A percentile compares a stretch with the other conserved stretches of the same genome.
These are phyloP conservation scores for Vidua macroura DNA, from an alignment of 2,113 vertebrate species.

Conservation along the genomic window DNA sequence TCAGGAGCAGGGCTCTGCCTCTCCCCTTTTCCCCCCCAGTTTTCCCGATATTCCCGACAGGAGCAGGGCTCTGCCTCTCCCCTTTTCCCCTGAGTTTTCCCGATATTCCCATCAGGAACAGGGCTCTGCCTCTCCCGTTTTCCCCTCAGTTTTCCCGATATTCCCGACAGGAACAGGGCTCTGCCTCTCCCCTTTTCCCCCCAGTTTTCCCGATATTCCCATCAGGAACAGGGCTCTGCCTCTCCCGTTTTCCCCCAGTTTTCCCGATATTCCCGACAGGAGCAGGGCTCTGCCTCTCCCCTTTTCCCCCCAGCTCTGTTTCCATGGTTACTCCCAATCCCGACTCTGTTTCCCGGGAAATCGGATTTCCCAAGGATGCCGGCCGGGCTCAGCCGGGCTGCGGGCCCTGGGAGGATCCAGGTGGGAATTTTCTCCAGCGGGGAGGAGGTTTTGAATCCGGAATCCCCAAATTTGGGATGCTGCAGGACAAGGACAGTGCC, in stretches of 20 bases:
- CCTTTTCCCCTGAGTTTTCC: no score
- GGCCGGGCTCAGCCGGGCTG: background rate
- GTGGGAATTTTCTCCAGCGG: background rate
- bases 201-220: no score
- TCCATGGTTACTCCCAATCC: slow-evolving; percentile 75
- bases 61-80: no score
- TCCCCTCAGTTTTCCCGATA: no score
- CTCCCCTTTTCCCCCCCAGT: no score
- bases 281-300: background rate
- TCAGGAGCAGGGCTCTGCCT: no score
- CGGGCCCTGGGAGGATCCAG: background rate
- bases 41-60: no score
- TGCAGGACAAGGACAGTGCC: background rate
- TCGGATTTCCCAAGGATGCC: slow-evolving; percentile 46
- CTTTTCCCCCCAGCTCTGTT: slow-evolving; percentile 51
- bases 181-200: no score
- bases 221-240: background rate
- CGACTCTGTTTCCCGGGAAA: slow-evolving; percentile 66
- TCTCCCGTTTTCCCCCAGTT: background rate
- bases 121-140: background rate
- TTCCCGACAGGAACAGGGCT: background rate
- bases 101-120: no score
- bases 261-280: background rate
- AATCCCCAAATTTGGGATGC: background rate
- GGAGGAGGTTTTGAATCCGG: background rate